These are phyloP conservation scores for Scytalopus superciliaris DNA, from an alignment of 2,113 vertebrate species.

Conservation along the genomic window DNA sequence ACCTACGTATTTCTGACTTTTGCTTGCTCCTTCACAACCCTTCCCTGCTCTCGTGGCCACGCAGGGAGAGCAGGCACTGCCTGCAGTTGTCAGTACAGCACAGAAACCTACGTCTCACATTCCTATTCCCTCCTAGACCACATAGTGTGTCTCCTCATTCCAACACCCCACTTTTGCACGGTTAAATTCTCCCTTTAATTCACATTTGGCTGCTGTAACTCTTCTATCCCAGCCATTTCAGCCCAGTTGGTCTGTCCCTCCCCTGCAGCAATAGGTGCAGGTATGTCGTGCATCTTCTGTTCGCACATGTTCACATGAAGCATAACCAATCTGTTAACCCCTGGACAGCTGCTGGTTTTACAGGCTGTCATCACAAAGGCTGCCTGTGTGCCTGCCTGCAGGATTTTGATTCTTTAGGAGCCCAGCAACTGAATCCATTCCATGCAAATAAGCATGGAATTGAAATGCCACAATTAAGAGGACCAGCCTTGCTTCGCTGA, in stretches of 20 bases:
- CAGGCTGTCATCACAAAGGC: conserved; percentile 49
- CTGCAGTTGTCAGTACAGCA: not conserved
- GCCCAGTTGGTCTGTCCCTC: not conserved
- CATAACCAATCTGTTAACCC: conserved; percentile 21
- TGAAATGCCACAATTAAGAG: not conserved
- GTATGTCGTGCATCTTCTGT: not conserved
- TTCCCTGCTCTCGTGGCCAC: not conserved
- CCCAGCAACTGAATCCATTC: not conserved
- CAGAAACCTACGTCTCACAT: not conserved
- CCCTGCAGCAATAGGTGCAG: not conserved
- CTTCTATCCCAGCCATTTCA: not conserved
- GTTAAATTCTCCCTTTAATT: not conserved
- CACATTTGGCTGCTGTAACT: not conserved
- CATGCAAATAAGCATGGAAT: not conserved
- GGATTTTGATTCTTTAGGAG: not conserved
- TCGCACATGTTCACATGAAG: not conserved
- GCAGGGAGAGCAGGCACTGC: not conserved
- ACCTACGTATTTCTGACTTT: not conserved
- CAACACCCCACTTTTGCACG: not conserved
- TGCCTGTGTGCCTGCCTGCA: not conserved
- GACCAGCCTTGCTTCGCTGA: not conserved
- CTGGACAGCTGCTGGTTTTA: conserved; percentile 50
- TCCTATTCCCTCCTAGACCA: not conserved
- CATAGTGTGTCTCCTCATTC: not conserved
- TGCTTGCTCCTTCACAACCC: not conserved